These are phyloP conservation scores for Drymonia ruficornis DNA, from an alignment of 2,888 invertebrate genomes.

Conservation along the genomic window DNA sequence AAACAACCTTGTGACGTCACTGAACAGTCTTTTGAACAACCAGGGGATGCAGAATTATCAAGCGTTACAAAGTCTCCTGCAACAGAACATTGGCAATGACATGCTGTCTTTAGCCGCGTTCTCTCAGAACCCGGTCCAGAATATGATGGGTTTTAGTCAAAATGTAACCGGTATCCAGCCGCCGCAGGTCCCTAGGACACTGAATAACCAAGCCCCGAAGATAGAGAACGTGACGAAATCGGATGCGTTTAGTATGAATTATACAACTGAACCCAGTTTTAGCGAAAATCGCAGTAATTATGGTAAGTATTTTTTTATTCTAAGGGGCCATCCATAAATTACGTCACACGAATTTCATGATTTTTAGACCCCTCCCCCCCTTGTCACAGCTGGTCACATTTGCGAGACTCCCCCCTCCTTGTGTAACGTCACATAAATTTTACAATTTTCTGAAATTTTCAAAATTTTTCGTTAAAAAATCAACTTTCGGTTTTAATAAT, in stretches of 20 bases:
- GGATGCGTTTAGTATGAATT: neutral
- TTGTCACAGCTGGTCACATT: too few species aligned
- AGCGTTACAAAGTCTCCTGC: neutral
- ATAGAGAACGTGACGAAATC: neutral
- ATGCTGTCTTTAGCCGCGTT: neutral
- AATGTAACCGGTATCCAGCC: neutral
- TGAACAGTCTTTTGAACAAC: neutral
- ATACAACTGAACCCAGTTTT: neutral
- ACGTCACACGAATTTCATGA: too few species aligned
- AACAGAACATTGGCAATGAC: neutral
- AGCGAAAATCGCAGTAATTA: neutral
- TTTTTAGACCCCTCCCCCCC: too few species aligned
- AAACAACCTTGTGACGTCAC: slow-evolving; percentile 5
- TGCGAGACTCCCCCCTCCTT: too few species aligned
- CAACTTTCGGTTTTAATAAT: too few species aligned
- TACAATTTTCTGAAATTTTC: too few species aligned
- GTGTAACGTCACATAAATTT: too few species aligned
- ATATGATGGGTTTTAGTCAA: neutral
- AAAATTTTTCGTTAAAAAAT: too few species aligned
- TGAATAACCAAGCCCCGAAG: neutral
- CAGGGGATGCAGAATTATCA: neutral
- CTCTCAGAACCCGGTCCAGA: neutral
- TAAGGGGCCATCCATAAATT: too few species aligned
- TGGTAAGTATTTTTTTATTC: neutral
- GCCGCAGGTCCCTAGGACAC: neutral